Conservation (phyloP, 2,797 vertebrate species). For the Cirrhinus mrigala region DNA sequence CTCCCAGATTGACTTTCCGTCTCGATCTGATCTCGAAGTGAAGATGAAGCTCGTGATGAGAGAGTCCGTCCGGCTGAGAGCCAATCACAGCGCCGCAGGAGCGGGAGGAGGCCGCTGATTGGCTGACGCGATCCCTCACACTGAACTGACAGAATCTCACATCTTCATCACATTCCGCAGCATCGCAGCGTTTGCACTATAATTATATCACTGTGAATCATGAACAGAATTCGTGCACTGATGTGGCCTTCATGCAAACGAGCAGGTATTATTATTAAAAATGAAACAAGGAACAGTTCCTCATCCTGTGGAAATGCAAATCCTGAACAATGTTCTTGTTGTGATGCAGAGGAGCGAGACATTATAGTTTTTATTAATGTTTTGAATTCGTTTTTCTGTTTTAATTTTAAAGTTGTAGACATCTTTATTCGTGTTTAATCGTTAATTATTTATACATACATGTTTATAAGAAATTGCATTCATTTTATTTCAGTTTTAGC, state of each 20-base stretch:
- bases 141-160: neutral
- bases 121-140: neutral
- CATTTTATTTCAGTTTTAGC: too few species aligned
- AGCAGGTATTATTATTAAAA: neutral
- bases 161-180: neutral
- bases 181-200: neutral
- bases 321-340: neutral
- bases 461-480: too few species aligned
- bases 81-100: slow-evolving; percentile 16
- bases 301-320: neutral
- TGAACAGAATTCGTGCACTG: neutral
- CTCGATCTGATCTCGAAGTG: neutral
- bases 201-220: neutral
- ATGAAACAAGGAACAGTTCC: neutral
- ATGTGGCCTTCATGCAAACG: neutral
- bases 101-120: slow-evolving; percentile 27
- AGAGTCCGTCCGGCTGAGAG: neutral
- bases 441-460: too few species aligned
- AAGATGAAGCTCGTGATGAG: neutral
- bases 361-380: too few species aligned
- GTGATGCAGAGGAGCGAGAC: neutral
- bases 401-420: too few species aligned
- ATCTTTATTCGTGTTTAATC: too few species aligned
- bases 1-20: neutral
- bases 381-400: too few species aligned